phyloP scores from a whole-genome alignment of 2,888 invertebrate genomes.

The Trichopoda pennipes region DNA sequence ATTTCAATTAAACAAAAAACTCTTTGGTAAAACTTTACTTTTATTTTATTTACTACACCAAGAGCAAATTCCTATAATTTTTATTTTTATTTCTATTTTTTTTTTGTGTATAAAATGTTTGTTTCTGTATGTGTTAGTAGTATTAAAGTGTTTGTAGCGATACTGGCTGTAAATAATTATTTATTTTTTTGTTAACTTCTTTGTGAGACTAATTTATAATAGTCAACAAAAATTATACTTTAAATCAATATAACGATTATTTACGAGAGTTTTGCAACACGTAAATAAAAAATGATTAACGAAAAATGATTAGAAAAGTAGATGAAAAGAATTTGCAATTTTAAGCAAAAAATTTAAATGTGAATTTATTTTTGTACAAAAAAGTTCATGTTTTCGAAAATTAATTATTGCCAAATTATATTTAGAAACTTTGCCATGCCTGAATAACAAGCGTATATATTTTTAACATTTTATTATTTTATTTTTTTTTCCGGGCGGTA shows the following conservation, averaged over 20 bases:
- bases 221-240: slow-evolving; percentile 44
- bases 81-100: neutral
- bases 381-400: too few species aligned
- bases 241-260: slow-evolving; percentile 41
- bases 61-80: neutral
- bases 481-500: too few species aligned
- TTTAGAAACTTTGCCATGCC: too few species aligned
- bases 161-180: slow-evolving; percentile 4
- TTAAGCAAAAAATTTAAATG: too few species aligned
- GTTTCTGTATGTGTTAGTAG: neutral
- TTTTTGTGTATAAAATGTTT: too few species aligned
- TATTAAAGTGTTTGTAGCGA: too few species aligned
- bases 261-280: slow-evolving; percentile 35
- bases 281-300: neutral
- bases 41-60: slow-evolving; percentile 17
- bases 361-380: too few species aligned
- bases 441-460: too few species aligned
- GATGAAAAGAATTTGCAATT: neutral
- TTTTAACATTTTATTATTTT: too few species aligned
- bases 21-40: slow-evolving; percentile 48
- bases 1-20: slow-evolving; percentile 65
- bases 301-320: neutral
- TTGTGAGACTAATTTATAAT: slow-evolving; percentile 30
- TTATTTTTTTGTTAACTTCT: neutral
- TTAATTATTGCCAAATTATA: too few species aligned